These are phyloP conservation scores for Oophaga pumilio DNA, from an alignment of 2,113 vertebrate species.

Conservation along the genomic window DNA sequence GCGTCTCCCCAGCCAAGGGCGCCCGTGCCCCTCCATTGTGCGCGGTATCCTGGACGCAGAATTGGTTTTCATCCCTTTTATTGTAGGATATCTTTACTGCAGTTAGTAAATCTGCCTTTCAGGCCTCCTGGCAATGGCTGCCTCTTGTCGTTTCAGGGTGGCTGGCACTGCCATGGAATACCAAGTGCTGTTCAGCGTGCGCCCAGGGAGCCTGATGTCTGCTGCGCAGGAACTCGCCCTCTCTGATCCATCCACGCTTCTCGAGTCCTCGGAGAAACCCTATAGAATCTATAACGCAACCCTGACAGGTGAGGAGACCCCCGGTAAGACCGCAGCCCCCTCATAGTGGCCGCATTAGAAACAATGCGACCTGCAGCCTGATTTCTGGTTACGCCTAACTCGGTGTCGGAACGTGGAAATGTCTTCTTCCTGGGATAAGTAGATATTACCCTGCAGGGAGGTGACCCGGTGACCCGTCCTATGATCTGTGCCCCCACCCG, in stretches of 20 bases:
- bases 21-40: not conserved
- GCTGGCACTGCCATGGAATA: conserved; percentile 31
- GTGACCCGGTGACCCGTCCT: conserved; percentile 16
- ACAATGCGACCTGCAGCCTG: not conserved
- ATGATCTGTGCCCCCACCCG: not conserved
- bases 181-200: conserved; percentile 34
- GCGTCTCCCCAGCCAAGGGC: not conserved
- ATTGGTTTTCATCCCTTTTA: not conserved
- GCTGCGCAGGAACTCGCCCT: conserved; percentile 31
- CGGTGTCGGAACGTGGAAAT: not conserved
- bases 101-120: not conserved
- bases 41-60: not conserved
- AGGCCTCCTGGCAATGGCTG: not conserved
- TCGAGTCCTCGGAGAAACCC: conserved; percentile 1
- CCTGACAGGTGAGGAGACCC: conserved; percentile 26
- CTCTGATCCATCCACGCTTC: conserved; percentile 24
- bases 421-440: not conserved
- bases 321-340: not conserved
- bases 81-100: not conserved
- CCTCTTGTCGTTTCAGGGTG: conserved; percentile 36
- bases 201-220: conserved; percentile 34
- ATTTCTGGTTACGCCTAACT: not conserved
- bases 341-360: not conserved
- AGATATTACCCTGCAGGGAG: conserved; percentile 3
- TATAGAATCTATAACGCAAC: conserved; percentile 16